Conservation (phyloP, 1,140 invertebrate species). For the Microplitis mediator region DNA sequence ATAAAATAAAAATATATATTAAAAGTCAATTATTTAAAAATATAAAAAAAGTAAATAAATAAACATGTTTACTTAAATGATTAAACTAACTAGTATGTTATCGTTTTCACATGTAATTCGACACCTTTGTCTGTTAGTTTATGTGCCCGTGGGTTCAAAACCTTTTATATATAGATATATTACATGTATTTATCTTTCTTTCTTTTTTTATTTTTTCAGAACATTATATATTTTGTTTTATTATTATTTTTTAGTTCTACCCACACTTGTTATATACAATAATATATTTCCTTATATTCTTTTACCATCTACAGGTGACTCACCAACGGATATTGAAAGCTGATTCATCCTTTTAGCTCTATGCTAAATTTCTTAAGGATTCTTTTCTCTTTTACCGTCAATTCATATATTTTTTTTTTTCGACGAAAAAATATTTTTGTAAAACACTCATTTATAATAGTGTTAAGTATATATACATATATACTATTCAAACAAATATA, state of each 20-base stretch:
- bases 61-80: background rate
- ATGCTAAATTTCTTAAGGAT: slow-evolving; percentile 13
- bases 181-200: background rate
- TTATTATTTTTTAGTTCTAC: background rate
- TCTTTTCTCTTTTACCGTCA: background rate
- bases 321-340: slow-evolving; percentile 20
- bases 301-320: slow-evolving; percentile 21
- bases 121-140: slow-evolving; percentile 11
- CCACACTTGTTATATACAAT: slow-evolving; percentile 5
- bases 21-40: no score
- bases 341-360: slow-evolving; percentile 22
- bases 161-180: background rate
- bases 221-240: background rate
- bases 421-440: background rate
- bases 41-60: background rate
- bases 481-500: no score
- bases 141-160: background rate
- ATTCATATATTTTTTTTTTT: background rate
- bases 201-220: background rate
- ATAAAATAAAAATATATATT: no score
- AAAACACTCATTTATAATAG: background rate
- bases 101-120: slow-evolving; percentile 18
- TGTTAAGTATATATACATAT: no score
- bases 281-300: background rate
- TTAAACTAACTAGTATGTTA: background rate